Evolutionary conservation across 2,888 invertebrate species (phyloP), one percentile per base, ranked within the genome.

Genomic region (Psylliodes chrysocephalus): DNA sequence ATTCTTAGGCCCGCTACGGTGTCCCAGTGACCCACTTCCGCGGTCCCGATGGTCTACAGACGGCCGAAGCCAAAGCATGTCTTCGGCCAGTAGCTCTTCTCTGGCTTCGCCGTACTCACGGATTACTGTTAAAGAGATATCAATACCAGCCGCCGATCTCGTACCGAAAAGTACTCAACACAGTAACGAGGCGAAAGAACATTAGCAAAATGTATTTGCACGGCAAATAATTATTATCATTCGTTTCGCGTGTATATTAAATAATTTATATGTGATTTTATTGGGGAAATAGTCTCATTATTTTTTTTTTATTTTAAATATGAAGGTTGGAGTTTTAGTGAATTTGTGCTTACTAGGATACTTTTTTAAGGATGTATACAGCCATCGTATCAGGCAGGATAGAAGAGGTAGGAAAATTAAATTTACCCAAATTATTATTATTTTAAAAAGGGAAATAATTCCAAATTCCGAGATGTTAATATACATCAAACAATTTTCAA

Each of bases 1-100:
- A 68, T 60, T 56, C 71, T 69, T 76, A 76, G 72, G 76, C 72
- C 81, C 81, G 81, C 81, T 81, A 81, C 78, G 73, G 77, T 79
- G 80, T 79, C 80, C 82, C 77, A 82, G 80, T 82, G 80, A 82
- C 82, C 82, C 78, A 82, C 78, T 79, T 82, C 73, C 73, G 73
- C 64, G 77, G 81, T 77, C 78, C 81, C 77, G 81, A 78, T 82
- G 81, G 79, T 81, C 82, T 81, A 82, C 79, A 82, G 79, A 78
- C 77, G 75, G 72, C 63, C 68, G 67, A 72, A n/a, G n/a, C n/a
- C n/a, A n/a, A n/a, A 73, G 76, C 74, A 75, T 71, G 66, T 70
- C 71, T 69, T 68, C 69, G 70, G 73, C 69, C 60, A 64, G 59
- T 67, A 69, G 64, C 67, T 68, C 60, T 63, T 74, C 75, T 72